These are phyloP conservation scores for Fopius arisanus DNA, from an alignment of 1,140 invertebrate species.

Conservation along the genomic window DNA sequence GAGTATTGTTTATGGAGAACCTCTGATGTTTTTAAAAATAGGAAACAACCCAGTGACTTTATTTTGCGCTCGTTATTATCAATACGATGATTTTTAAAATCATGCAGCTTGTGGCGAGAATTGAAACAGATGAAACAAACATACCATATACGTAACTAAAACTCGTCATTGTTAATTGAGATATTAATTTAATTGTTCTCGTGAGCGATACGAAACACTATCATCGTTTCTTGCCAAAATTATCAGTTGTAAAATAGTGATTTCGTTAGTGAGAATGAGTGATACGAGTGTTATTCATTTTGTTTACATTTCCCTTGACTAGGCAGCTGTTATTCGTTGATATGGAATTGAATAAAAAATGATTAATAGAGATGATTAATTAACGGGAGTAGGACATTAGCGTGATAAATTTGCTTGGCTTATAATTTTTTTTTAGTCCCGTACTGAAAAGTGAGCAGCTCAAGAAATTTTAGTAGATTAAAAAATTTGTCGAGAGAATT, in stretches of 20 bases:
- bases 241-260: slow-evolving; percentile 34
- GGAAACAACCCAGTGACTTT: slow-evolving; percentile 18
- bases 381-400: slow-evolving; percentile 16
- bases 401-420: slow-evolving; percentile 16
- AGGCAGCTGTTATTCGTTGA: slow-evolving; percentile 31
- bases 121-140: slow-evolving; percentile 19
- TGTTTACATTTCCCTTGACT: slow-evolving; percentile 20
- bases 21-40: slow-evolving; percentile 4
- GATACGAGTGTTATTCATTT: slow-evolving; percentile 3
- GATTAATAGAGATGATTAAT: slow-evolving; percentile 16
- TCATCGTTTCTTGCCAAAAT: slow-evolving; percentile 38
- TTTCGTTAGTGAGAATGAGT: background rate
- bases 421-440: slow-evolving; percentile 9
- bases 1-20: slow-evolving; percentile 37
- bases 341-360: slow-evolving; percentile 18
- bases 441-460: slow-evolving; percentile 27
- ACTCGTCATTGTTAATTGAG: slow-evolving; percentile 38
- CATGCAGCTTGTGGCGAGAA: background rate
- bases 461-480: slow-evolving; percentile 25
- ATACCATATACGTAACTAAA: slow-evolving; percentile 39
- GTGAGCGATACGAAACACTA: slow-evolving; percentile 26
- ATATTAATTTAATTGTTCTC: slow-evolving; percentile 32
- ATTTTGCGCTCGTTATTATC: slow-evolving; percentile 10
- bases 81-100: background rate
- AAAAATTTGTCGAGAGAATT: background rate